phyloP scores from a whole-genome alignment of 2,888 invertebrate genomes.

The Poecilus cupreus region DNA sequence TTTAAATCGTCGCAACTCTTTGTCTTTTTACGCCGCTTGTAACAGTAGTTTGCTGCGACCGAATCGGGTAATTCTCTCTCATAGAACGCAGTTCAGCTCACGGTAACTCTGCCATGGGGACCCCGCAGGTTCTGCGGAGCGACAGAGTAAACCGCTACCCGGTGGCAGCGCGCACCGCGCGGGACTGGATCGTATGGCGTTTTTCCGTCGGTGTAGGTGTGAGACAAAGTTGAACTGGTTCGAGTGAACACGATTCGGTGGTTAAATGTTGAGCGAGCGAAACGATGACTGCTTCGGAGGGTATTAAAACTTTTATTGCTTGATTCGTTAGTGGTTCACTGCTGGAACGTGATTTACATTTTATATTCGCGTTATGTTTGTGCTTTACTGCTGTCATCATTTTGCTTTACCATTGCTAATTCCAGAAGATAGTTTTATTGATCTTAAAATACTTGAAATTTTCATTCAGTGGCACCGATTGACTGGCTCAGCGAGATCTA shows the following conservation, averaged over 20 bases:
- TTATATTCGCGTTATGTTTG: not conserved
- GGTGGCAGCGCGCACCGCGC: not conserved
- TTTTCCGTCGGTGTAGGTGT: constrained; percentile 2
- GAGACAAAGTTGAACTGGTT: not conserved
- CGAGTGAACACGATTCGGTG: not conserved
- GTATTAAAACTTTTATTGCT: not conserved
- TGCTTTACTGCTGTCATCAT: too few species aligned
- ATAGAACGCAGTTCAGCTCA: constrained; percentile 21
- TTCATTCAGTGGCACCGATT: too few species aligned
- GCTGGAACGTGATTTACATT: not conserved
- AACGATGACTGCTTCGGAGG: not conserved
- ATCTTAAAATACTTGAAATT: too few species aligned
- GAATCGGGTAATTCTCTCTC: constrained; percentile 56
- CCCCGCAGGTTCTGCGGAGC: not conserved
- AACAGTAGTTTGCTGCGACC: constrained; percentile 56
- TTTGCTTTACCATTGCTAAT: too few species aligned
- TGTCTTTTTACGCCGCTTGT: constrained; percentile 38
- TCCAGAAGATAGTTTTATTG: too few species aligned
- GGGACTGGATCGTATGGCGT: not conserved
- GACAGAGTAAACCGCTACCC: not conserved
- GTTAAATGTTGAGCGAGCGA: not conserved
- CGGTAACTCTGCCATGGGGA: not conserved
- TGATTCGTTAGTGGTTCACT: not conserved
- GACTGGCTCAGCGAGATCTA: too few species aligned
- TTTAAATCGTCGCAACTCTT: constrained; percentile 42